Evolutionary conservation across 2,888 invertebrate genomes (phyloP).

Genomic region (Tiliacea aurago): DNA sequence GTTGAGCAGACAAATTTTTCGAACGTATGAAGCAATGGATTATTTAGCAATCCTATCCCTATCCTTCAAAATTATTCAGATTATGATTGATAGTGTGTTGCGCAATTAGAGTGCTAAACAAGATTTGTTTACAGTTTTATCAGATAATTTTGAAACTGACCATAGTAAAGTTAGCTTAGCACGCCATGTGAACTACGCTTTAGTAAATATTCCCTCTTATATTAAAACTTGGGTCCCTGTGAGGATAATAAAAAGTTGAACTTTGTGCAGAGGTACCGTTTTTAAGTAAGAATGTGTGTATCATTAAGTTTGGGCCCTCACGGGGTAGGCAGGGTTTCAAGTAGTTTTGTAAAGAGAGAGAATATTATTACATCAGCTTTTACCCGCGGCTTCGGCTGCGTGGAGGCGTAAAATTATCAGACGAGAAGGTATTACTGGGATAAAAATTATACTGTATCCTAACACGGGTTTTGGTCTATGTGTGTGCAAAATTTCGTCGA

Average conservation of each 20-base stretch:
- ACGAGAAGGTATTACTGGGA: not conserved
- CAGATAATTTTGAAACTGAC: not conserved
- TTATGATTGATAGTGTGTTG: too few species aligned
- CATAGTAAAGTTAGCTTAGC: not conserved
- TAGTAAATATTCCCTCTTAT: constrained; percentile 11
- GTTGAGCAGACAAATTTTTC: too few species aligned
- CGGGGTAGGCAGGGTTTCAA: constrained; percentile 32
- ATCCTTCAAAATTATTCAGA: too few species aligned
- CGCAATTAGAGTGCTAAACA: not conserved
- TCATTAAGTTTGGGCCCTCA: constrained; percentile 36
- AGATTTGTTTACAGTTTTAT: not conserved
- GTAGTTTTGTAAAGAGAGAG: constrained; percentile 5
- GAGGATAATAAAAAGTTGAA: constrained; percentile 45
- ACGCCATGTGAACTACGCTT: not conserved
- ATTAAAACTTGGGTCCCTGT: constrained; percentile 46
- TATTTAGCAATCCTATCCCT: too few species aligned
- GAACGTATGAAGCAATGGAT: too few species aligned
- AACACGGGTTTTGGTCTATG: not conserved
- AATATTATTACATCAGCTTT: not conserved
- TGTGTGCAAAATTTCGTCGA: not conserved
- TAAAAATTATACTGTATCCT: not conserved
- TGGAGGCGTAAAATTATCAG: not conserved
- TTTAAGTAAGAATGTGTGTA: constrained; percentile 61
- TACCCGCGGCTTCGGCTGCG: not conserved
- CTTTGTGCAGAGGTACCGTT: constrained; percentile 24